Evolutionary conservation across 2,113 vertebrate species (phyloP).

Genomic region (Percina caprodes): DNA sequence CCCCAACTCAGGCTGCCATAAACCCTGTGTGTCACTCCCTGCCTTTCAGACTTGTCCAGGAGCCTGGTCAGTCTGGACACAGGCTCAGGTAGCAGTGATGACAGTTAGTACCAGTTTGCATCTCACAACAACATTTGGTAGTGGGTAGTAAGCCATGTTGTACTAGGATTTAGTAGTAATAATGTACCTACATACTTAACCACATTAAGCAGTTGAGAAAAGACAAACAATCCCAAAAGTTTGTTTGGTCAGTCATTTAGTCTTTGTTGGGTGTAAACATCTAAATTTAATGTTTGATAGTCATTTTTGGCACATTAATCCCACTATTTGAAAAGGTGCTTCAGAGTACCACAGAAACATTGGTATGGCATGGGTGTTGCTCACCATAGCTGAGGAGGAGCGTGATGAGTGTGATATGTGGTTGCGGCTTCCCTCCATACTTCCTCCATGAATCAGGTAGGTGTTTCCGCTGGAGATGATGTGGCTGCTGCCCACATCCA

Average conservation of each 20-base stretch:
- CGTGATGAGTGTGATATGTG: slow-evolving; percentile 93
- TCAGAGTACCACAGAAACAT: not conserved
- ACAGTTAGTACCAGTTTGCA: slow-evolving; percentile 5
- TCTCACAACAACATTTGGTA: not conserved
- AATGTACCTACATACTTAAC: not conserved
- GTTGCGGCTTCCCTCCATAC: slow-evolving; percentile 92
- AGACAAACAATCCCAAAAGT: not conserved
- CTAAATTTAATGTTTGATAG: not conserved
- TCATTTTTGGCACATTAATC: not conserved
- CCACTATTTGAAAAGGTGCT: not conserved
- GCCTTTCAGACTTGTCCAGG: slow-evolving; percentile 26
- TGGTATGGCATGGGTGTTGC: slow-evolving; percentile 31
- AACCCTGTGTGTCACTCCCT: slow-evolving; percentile 12
- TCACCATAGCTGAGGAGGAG: slow-evolving; percentile 98
- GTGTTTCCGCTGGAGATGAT: slow-evolving; percentile 94
- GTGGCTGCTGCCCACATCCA: slow-evolving; percentile 94
- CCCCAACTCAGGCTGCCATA: slow-evolving; percentile 47
- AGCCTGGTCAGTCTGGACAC: slow-evolving; percentile 24
- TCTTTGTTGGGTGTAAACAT: not conserved
- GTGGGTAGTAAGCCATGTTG: not conserved
- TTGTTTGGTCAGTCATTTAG: not conserved
- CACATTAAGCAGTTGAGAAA: not conserved
- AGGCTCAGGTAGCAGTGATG: slow-evolving; percentile 24
- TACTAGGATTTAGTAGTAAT: not conserved
- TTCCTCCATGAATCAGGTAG: slow-evolving; percentile 94